phyloP scores from a whole-genome alignment of 2,888 invertebrate species.

The Phyllotreta cruciferae region DNA sequence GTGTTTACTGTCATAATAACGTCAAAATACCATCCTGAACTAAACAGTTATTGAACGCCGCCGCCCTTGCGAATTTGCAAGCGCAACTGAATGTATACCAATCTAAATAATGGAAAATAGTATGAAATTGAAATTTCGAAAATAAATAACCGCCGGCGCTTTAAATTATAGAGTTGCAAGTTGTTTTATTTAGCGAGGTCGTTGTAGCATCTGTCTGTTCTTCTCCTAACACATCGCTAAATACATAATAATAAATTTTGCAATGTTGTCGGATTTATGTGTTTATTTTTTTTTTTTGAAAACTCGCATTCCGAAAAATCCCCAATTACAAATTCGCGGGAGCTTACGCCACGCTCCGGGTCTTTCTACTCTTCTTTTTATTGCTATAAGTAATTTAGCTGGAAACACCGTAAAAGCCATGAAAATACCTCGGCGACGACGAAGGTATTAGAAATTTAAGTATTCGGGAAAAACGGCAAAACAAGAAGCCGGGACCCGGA shows the following conservation, averaged over 20 bases:
- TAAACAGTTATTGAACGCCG: slow-evolving; percentile 2
- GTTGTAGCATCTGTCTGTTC: no score
- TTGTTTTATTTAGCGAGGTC: not conserved
- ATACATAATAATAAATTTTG: no score
- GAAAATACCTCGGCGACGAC: slow-evolving; percentile 22
- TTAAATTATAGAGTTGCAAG: not conserved
- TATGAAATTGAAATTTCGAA: not conserved
- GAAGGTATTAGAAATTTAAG: slow-evolving; percentile 20
- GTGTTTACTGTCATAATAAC: slow-evolving; percentile 5
- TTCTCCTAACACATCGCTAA: no score
- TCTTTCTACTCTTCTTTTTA: not conserved
- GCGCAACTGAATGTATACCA: not conserved
- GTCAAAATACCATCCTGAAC: not conserved
- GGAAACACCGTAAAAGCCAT: slow-evolving; percentile 17
- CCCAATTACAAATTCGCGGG: no score
- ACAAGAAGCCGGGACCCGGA: slow-evolving; percentile 11
- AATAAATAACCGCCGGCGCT: not conserved
- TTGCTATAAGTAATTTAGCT: slow-evolving; percentile 22
- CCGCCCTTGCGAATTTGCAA: not conserved
- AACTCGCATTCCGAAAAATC: no score
- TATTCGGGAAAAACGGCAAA: slow-evolving; percentile 15
- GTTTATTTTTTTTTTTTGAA: no score
- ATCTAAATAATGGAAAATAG: slow-evolving; percentile 12
- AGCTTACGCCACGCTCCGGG: no score
- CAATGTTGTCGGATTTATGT: no score